These are phyloP conservation scores for Anaspis maculata DNA, from an alignment of 2,888 invertebrate genomes.

Conservation along the genomic window DNA sequence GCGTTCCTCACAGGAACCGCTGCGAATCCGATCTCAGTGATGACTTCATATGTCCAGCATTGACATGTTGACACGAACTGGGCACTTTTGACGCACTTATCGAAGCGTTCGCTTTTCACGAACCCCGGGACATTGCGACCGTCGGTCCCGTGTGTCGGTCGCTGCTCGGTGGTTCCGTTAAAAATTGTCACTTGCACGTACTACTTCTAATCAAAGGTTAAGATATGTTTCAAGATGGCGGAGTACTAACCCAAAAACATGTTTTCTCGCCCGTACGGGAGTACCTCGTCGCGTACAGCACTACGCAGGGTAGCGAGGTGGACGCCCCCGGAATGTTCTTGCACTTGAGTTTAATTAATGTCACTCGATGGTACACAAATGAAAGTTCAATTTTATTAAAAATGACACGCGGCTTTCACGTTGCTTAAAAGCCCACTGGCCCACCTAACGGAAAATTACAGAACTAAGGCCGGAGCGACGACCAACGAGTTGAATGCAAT, in stretches of 20 bases:
- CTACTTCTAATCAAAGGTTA: constrained; percentile 46
- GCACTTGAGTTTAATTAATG: constrained; percentile 31
- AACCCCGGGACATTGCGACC: too few species aligned
- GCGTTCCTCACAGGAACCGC: constrained; percentile 54
- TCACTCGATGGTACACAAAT: constrained; percentile 37
- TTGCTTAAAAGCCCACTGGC: constrained; percentile 36
- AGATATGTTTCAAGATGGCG: constrained; percentile 43
- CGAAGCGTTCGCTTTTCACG: constrained; percentile 21
- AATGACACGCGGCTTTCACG: constrained; percentile 47
- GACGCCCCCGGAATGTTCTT: constrained; percentile 20
- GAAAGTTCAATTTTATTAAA: constrained; percentile 38
- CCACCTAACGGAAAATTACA: constrained; percentile 22
- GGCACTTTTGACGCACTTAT: constrained; percentile 11
- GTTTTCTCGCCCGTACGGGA: constrained; percentile 33
- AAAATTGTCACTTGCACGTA: too few species aligned
- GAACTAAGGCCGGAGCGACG: too few species aligned
- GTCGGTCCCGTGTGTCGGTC: too few species aligned
- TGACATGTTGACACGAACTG: constrained; percentile 29
- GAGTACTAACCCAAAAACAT: constrained; percentile 42
- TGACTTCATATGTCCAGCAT: constrained; percentile 41
- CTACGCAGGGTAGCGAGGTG: constrained; percentile 15
- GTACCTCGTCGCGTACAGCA: constrained; percentile 3
- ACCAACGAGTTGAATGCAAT: too few species aligned
- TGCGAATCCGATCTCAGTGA: constrained; percentile 38
- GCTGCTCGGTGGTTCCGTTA: too few species aligned